These are phyloP conservation scores for Plagiodera versicolora DNA, from an alignment of 2,888 invertebrate genomes.

Conservation along the genomic window DNA sequence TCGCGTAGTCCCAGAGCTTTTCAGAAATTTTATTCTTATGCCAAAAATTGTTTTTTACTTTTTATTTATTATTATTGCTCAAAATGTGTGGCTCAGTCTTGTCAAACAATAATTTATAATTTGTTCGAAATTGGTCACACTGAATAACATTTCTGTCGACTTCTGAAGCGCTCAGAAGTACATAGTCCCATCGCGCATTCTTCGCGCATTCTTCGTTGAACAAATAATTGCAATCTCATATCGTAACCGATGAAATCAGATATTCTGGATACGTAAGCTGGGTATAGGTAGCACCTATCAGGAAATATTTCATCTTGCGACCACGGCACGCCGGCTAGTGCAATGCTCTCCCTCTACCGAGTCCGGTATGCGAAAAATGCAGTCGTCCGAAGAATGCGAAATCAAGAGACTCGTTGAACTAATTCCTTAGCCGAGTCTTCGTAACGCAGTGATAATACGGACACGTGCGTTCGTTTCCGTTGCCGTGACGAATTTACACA, in stretches of 20 bases:
- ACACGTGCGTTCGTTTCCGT: slow-evolving; percentile 26
- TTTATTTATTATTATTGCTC: too few relatives aligned
- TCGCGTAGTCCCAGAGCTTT: too few relatives aligned
- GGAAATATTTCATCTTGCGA: slow-evolving; percentile 42
- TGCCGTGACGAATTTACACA: slow-evolving; percentile 14
- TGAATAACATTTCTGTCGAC: too few relatives aligned
- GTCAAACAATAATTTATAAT: too few relatives aligned
- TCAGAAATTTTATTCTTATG: too few relatives aligned
- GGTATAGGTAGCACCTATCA: too few relatives aligned
- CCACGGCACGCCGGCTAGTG: slow-evolving; percentile 42
- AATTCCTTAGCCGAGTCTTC: slow-evolving; percentile 29
- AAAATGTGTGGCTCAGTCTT: too few relatives aligned
- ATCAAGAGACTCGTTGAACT: slow-evolving; percentile 43
- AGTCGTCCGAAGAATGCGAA: slow-evolving; percentile 50
- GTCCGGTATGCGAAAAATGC: slow-evolving; percentile 49
- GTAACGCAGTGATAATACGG: slow-evolving; percentile 29
- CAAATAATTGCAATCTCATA: neutral
- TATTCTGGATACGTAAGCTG: neutral
- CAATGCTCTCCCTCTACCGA: slow-evolving; percentile 50
- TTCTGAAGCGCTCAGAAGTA: too few relatives aligned
- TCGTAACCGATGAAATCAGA: neutral
- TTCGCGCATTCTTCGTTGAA: too few relatives aligned
- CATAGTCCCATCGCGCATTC: too few relatives aligned
- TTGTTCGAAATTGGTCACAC: too few relatives aligned
- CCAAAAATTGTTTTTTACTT: too few relatives aligned